Percentiles rank a stretch among this genome's conserved stretches.
Conservation (phyloP, 2,888 invertebrate species). For the Criorhina ranunculi region DNA sequence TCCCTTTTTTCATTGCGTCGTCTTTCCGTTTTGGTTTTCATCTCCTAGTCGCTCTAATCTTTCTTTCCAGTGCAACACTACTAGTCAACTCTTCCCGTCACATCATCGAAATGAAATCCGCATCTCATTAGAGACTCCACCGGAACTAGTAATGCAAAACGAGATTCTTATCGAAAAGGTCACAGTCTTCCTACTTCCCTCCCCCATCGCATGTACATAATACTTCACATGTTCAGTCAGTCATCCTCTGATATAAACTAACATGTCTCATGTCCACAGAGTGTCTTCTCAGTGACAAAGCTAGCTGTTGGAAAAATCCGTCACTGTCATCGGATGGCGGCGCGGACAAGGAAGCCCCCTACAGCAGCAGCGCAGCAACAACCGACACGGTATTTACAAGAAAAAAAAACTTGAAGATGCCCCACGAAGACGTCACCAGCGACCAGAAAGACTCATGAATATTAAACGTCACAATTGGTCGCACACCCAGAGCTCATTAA, state of each 20-base stretch:
- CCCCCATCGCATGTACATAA: conserved; percentile 42
- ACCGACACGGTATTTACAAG: conserved; percentile 54
- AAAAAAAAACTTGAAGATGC: conserved; percentile 34
- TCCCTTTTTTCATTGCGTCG: no score
- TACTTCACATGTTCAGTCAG: conserved; percentile 60
- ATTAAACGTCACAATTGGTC: conserved; percentile 77
- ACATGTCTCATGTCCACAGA: conserved; percentile 56
- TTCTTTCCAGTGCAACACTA: no score
- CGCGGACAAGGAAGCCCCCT: conserved; percentile 47
- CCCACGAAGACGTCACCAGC: conserved; percentile 71
- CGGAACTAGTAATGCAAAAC: conserved; percentile 54
- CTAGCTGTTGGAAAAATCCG: conserved; percentile 70
- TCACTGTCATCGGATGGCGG: conserved; percentile 66
- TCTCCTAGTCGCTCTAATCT: no score
- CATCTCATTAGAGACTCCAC: conserved; percentile 28
- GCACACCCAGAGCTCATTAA: conserved; percentile 73
- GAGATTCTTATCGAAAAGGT: conserved; percentile 67
- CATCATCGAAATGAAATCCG: conserved; percentile 22
- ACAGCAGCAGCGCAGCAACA: conserved; percentile 37
- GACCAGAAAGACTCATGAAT: conserved; percentile 67
- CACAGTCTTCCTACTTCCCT: conserved; percentile 62
- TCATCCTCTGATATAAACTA: conserved; percentile 62
- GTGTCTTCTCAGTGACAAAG: conserved; percentile 67
- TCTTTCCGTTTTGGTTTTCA: no score
- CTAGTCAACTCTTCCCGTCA: conserved; percentile 29